These are phyloP conservation scores for Dallia pectoralis DNA, from an alignment of 2,797 vertebrate genomes.

Conservation along the genomic window DNA sequence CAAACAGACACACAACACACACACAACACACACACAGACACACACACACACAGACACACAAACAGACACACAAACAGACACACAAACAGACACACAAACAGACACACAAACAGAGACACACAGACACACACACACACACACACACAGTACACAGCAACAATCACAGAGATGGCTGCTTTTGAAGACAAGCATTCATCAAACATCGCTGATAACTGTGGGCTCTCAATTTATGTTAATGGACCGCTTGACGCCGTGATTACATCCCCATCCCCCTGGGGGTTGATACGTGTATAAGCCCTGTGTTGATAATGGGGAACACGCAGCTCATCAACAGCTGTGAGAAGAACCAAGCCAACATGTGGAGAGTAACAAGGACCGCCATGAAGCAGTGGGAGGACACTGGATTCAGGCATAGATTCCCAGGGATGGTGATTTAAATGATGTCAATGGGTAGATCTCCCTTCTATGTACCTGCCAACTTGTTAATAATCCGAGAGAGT, in stretches of 20 bases:
- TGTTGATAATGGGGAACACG: conserved; percentile 24
- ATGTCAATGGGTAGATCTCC: too few species aligned
- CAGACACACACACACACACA: not conserved
- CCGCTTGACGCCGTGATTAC: conserved; percentile 42
- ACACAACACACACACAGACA: too few species aligned
- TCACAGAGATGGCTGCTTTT: conserved; percentile 28
- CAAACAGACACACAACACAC: conserved; percentile 3
- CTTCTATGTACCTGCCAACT: not conserved
- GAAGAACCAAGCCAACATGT: conserved; percentile 25
- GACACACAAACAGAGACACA: conserved; percentile 4
- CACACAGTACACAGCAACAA: conserved; percentile 14
- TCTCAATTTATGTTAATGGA: conserved; percentile 50
- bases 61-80: too few species aligned
- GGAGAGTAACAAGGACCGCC: conserved; percentile 30
- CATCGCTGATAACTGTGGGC: conserved; percentile 38
- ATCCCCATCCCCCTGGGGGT: conserved; percentile 26
- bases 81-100: not conserved
- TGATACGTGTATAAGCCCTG: conserved; percentile 21
- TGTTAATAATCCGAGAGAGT: conserved; percentile 55
- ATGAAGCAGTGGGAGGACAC: not conserved
- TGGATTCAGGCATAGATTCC: conserved; percentile 24
- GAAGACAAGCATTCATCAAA: conserved; percentile 49
- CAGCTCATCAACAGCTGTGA: conserved; percentile 35
- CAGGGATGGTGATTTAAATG: too few species aligned
- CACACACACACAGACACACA: too few species aligned